Evolutionary conservation across 2,113 vertebrate genomes (phyloP).

Genomic region (Elephas maximus): DNA sequence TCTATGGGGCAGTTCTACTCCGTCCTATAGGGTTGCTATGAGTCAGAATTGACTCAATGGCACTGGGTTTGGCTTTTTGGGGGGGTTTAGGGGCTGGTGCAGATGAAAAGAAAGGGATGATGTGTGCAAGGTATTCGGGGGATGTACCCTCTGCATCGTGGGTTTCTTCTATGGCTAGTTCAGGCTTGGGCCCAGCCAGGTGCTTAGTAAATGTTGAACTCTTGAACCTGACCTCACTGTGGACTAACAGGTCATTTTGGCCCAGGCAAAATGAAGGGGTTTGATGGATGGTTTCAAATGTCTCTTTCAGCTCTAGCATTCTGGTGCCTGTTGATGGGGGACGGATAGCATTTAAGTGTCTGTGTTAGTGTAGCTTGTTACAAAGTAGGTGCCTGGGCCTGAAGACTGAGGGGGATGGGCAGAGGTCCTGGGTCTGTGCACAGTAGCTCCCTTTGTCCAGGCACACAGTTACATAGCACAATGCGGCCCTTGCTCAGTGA

Average conservation of each 20-base stretch:
- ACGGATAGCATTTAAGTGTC: neutral
- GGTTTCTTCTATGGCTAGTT: neutral
- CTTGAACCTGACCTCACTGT: neutral
- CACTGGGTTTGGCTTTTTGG: too few relatives aligned
- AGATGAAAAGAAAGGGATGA: neutral
- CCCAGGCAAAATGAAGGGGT: neutral
- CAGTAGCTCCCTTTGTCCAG: conserved; percentile 62
- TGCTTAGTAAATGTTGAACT: neutral
- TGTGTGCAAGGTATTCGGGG: neutral
- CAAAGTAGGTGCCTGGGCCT: conserved; percentile 13
- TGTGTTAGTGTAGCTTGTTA: neutral
- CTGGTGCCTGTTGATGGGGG: neutral
- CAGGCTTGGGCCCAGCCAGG: neutral
- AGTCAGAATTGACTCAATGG: too few relatives aligned
- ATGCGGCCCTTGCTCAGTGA: neutral
- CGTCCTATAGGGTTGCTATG: too few relatives aligned
- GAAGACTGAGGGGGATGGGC: neutral
- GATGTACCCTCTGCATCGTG: neutral
- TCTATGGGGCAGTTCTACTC: too few relatives aligned
- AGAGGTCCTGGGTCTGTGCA: neutral
- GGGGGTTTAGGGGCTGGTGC: neutral
- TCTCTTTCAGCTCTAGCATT: neutral
- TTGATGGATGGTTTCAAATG: neutral
- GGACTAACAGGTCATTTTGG: neutral
- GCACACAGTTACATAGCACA: conserved; percentile 54